Evolutionary conservation across 2,888 invertebrate genomes (phyloP).

Genomic region (Cataglyphis cursor): DNA sequence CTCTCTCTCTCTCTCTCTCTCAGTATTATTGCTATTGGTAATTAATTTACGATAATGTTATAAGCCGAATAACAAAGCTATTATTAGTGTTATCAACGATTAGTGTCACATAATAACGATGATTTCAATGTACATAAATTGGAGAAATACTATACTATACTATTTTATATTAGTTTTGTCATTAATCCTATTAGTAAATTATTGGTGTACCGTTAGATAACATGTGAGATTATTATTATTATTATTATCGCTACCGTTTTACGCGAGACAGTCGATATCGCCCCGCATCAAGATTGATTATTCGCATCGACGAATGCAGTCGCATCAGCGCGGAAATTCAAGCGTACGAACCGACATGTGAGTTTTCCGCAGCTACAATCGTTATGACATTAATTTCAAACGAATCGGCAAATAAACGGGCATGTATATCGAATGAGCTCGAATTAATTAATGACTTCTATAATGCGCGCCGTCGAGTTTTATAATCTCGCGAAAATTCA

Average conservation of each 20-base stretch:
- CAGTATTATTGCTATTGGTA: neutral
- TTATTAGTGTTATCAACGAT: slow-evolving; percentile 1
- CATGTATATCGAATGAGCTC: slow-evolving; percentile 26
- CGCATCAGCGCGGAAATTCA: slow-evolving; percentile 36
- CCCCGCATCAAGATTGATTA: slow-evolving; percentile 21
- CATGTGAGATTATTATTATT: neutral
- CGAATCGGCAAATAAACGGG: slow-evolving; percentile 5
- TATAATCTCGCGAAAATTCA: slow-evolving; percentile 49
- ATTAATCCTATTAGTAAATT: slow-evolving; percentile 1
- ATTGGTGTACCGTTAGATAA: neutral
- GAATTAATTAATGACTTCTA: slow-evolving; percentile 66
- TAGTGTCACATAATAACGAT: neutral
- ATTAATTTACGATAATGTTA: neutral
- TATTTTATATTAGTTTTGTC: slow-evolving; percentile 14
- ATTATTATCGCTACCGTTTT: neutral
- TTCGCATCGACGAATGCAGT: slow-evolving; percentile 3
- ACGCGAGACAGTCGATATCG: neutral
- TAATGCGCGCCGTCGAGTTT: slow-evolving; percentile 29
- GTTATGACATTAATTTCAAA: slow-evolving; percentile 42
- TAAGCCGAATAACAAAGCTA: neutral
- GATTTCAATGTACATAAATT: neutral
- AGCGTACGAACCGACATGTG: slow-evolving; percentile 27
- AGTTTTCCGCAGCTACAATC: slow-evolving; percentile 32
- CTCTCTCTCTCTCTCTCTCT: too few relatives aligned
- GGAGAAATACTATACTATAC: too few relatives aligned